phyloP scores from a whole-genome alignment of 2,797 vertebrate species.

The Columba guinea region DNA sequence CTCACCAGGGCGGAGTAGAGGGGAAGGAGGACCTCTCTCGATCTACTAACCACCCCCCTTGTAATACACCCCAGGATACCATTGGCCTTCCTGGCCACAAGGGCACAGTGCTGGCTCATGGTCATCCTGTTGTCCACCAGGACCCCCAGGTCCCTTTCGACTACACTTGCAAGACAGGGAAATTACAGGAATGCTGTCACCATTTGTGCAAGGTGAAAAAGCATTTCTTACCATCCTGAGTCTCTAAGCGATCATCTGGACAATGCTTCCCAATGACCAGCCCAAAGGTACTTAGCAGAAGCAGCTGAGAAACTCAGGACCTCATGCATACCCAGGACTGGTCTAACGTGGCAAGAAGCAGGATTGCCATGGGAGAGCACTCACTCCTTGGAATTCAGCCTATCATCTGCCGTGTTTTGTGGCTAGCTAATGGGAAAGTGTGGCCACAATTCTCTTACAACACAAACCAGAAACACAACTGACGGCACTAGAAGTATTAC shows the following conservation, averaged over 20 bases:
- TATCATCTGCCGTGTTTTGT: background rate
- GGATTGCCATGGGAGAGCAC: accelerated
- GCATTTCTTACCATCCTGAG: background rate
- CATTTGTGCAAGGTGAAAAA: background rate
- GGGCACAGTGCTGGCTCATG: too few species aligned
- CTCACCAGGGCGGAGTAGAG: too few species aligned
- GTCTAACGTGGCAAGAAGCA: background rate
- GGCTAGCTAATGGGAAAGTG: background rate
- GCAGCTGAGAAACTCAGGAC: background rate
- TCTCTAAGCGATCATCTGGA: background rate
- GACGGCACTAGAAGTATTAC: background rate
- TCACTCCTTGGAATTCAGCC: background rate
- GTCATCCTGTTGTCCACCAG: too few species aligned
- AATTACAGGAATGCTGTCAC: background rate
- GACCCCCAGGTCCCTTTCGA: too few species aligned
- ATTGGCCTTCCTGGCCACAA: too few species aligned
- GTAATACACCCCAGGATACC: too few species aligned
- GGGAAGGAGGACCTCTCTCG: too few species aligned
- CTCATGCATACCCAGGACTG: accelerated
- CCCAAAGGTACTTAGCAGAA: background rate
- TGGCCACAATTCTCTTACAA: background rate
- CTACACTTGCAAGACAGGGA: background rate
- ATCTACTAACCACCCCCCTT: too few species aligned
- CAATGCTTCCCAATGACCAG: background rate
- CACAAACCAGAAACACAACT: background rate